Evolutionary conservation across 2,113 vertebrate species (phyloP), one percentile per base, ranked within the genome.

Genomic region (Nipponia nippon): DNA sequence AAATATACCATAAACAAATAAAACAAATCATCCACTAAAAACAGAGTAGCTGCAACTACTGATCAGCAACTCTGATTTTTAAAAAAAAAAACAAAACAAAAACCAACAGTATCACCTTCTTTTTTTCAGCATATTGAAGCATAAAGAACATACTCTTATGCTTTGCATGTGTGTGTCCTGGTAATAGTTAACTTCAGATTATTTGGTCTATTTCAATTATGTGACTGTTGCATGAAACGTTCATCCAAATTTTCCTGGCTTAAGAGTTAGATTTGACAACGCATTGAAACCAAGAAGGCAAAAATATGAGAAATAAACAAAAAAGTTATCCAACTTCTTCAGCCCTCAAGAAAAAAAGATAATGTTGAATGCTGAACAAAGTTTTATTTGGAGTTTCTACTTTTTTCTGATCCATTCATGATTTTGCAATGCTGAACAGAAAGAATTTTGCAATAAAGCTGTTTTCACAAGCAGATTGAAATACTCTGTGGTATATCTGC

Each of bases 391-490:
- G 53, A 90, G 16, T 65, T 85, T 76, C 36, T 67, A 30, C 12
- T 56, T 67, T 38, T 79, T 94, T 63, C 67, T 50, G 40, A 78
- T 44, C 72, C 49, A 83, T 42, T 89, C 50, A 86, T 78, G 67
- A 59, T 90, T 96, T 78, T 89, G 80, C 77, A 95, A 94, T 44
- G 40, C 29, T 85, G 62, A 93, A 77, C 65, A 84, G 87, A 92
- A 65, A 46, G 11, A 65, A 78, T 94, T 96, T 77, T 96, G 76
- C 67, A 94, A 94, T 36, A 52, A 34, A 69, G 16, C 7, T 10
- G 4, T 90, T 88, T 50, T 70, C 81, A 73, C 53, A 83, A 94
- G 55, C 29, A 91, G 38, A 81, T 10, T 71, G 91, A 91, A 96
- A 90, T 65, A 62, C 30, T 58, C 29, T 4, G 5, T 61, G 36